Percentiles rank a stretch among this genome's conserved stretches.
Conservation (phyloP, 2,797 vertebrate species). For the Lateolabrax maculatus region DNA sequence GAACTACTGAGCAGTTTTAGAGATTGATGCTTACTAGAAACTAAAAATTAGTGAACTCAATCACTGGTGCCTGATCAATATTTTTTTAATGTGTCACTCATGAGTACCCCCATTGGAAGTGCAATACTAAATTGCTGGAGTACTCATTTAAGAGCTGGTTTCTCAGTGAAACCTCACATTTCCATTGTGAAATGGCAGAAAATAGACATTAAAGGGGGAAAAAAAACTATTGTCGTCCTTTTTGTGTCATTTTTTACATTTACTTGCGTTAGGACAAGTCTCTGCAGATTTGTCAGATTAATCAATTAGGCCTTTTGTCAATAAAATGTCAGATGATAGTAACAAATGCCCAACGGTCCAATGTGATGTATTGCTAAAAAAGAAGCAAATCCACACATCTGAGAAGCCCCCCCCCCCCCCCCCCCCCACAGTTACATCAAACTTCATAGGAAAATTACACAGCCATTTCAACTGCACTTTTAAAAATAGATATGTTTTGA, state of each 20-base stretch:
- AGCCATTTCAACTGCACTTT: not conserved
- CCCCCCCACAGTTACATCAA: not conserved
- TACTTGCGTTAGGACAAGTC: not conserved
- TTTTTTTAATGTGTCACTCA: too few relatives aligned
- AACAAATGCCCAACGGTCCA: not conserved
- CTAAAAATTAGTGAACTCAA: not conserved
- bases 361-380: not conserved
- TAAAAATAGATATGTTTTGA: slow-evolving; percentile 8
- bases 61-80: not conserved
- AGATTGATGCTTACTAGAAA: not conserved
- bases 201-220: too few relatives aligned
- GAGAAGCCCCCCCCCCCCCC: not conserved
- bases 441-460: not conserved
- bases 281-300: not conserved
- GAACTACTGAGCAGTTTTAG: not conserved
- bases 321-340: not conserved
- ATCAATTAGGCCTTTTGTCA: not conserved
- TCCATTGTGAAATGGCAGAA: too few relatives aligned
- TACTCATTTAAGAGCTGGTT: not conserved
- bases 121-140: not conserved
- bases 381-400: not conserved
- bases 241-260: too few relatives aligned
- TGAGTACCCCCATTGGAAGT: not conserved
- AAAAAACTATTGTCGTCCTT: too few relatives aligned
- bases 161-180: not conserved